A percentile compares a stretch with the other conserved stretches of the same genome.
These are phyloP conservation scores for Chunga burmeisteri DNA, from an alignment of 2,113 vertebrate species.

Conservation along the genomic window DNA sequence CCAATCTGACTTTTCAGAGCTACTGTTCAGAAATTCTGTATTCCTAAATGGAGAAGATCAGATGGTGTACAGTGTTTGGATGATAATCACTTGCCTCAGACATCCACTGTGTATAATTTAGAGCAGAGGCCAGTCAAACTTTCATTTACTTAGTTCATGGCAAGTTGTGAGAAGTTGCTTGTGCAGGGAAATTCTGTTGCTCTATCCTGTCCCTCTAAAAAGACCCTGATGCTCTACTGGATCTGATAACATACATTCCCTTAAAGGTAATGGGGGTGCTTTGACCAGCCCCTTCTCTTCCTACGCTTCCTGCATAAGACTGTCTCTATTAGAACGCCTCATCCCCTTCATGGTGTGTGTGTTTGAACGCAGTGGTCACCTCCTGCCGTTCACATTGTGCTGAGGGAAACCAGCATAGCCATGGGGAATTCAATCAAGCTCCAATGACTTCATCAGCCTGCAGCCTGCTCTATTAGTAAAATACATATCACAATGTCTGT, in stretches of 20 bases:
- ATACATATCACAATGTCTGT: background rate
- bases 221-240: background rate
- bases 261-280: background rate
- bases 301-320: background rate
- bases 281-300: background rate
- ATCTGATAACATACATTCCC: background rate
- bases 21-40: background rate
- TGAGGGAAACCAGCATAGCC: background rate
- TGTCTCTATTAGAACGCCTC: background rate
- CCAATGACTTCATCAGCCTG: background rate
- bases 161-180: background rate
- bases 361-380: background rate
- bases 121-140: background rate
- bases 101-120: background rate
- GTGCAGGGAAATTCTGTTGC: background rate
- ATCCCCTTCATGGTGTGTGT: background rate
- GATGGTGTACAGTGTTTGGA: background rate
- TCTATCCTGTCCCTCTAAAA: background rate
- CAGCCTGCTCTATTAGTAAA: background rate
- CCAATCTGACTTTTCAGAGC: background rate
- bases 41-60: background rate
- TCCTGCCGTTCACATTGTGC: background rate
- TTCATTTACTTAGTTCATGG: background rate
- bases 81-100: background rate
- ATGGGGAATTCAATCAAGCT: background rate